Base-by-base conservation (phyloP, 2,797 vertebrate genomes). In the Podarcis siculus region DNA sequence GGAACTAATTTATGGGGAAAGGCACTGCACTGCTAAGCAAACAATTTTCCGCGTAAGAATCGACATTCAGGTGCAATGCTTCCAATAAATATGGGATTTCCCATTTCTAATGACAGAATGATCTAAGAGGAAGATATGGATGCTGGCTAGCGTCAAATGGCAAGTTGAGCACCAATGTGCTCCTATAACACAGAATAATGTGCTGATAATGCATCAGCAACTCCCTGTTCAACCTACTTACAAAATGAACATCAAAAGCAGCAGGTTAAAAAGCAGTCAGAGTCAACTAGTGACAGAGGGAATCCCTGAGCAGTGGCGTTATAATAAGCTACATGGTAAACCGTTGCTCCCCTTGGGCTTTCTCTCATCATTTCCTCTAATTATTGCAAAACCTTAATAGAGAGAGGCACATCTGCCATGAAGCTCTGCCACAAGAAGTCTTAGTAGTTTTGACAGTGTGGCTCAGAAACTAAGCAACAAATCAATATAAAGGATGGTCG, bases 401-500 rank as follows among this genome's bases (percentile, higher is more conserved):
- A 91, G 6, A 39, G 79, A 12, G 13, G 39, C 23, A 76, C 83
- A 58, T 89, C 88, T 90, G 92, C 84, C 32, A 32, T 27, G 81
- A 83, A 84, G n/a, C 19, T n/a, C 32, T 71, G 7, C 58, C 71
- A 9, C n/a, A 82, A 76, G 35, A 90, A 82, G 17, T 85, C 71
- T 69, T 89, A 49, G 76, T 77, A 80, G 73, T 90, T 82, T 73
- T 93, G 90, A 73, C 89, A 75, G 9, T 55, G 83, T 42, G 90
- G 8, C 37, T 91, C 25, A 88, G 86, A 90, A 94, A 86, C 42
- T 84, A 86, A 89, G 85, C 78, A 73, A 89, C 25, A 90, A 92
- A 91, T 93, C 86, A 89, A 21, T 94, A 92, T 87, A 82, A 93
- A 86, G 17, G 91, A 81, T 85, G 37, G 83, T 66, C 58, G 71